These are phyloP conservation scores for Albula glossodonta DNA, from an alignment of 2,113 vertebrate genomes.

Conservation along the genomic window DNA sequence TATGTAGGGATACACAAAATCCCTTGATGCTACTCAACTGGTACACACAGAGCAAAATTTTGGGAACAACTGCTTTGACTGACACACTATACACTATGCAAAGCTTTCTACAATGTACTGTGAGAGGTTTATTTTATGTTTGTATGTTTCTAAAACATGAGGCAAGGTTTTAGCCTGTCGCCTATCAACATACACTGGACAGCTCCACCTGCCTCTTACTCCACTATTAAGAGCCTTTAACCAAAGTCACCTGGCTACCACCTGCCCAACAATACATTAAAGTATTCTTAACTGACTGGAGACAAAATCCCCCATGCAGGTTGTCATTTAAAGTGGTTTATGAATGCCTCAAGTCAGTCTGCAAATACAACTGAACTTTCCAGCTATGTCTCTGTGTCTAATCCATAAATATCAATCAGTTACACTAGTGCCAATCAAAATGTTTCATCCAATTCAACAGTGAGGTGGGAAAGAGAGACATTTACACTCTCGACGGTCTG, in stretches of 20 bases:
- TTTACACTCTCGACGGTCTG: no score
- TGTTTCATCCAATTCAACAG: no score
- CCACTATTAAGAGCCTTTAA: not conserved
- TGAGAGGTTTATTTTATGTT: not conserved
- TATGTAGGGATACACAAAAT: no score
- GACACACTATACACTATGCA: no score
- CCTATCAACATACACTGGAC: not conserved
- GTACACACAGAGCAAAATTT: no score
- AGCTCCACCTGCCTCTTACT: not conserved
- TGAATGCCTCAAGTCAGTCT: not conserved
- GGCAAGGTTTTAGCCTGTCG: slow-evolving; percentile 8
- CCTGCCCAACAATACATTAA: not conserved
- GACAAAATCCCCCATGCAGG: not conserved
- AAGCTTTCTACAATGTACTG: not conserved
- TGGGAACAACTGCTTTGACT: no score
- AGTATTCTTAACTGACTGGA: slow-evolving; percentile 3
- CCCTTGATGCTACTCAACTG: no score
- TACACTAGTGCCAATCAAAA: no score
- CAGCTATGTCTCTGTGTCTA: no score
- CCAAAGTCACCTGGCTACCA: not conserved
- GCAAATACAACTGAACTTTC: not conserved
- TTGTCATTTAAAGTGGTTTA: not conserved
- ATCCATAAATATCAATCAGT: no score
- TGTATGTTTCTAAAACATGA: not conserved
- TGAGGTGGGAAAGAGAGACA: no score